Conservation (phyloP, 2,888 invertebrate genomes). For the Drosophila fulvimacula region DNA sequence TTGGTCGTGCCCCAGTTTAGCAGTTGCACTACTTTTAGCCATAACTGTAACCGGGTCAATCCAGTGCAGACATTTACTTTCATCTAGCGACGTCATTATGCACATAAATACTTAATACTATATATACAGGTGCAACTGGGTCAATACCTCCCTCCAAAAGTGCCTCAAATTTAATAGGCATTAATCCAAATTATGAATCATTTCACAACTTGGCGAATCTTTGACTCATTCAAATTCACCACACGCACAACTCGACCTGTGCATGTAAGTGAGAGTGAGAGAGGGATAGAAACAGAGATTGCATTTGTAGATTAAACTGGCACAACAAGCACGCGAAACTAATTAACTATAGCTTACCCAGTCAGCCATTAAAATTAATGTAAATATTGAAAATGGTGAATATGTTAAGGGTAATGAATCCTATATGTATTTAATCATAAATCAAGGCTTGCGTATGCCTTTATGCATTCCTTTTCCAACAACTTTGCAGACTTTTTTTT, state of each 20-base stretch:
- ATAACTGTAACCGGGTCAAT: constrained; percentile 64
- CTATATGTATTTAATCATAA: not conserved
- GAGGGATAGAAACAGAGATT: constrained; percentile 5
- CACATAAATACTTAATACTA: not conserved
- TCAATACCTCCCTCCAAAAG: constrained; percentile 40
- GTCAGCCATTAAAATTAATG: not conserved
- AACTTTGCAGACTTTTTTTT: not conserved
- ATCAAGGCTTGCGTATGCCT: not conserved
- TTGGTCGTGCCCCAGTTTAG: constrained; percentile 51
- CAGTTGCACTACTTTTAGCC: constrained; percentile 47
- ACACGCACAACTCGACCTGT: constrained; percentile 7
- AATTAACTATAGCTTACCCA: not conserved
- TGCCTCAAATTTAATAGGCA: constrained; percentile 21
- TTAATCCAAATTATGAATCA: constrained; percentile 23
- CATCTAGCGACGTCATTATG: constrained; percentile 42
- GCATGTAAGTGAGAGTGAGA: not conserved
- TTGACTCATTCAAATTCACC: constrained; percentile 2
- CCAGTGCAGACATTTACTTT: constrained; percentile 50
- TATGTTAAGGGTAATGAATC: not conserved
- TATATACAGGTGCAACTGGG: constrained; percentile 46
- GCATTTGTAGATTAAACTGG: not conserved
- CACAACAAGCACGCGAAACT: constrained; percentile 2
- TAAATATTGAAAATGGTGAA: not conserved
- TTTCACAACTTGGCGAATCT: constrained; percentile 12
- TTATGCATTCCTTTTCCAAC: not conserved